Evolutionary conservation across 2,113 vertebrate genomes (phyloP).

Genomic region (Fukomys damarensis): DNA sequence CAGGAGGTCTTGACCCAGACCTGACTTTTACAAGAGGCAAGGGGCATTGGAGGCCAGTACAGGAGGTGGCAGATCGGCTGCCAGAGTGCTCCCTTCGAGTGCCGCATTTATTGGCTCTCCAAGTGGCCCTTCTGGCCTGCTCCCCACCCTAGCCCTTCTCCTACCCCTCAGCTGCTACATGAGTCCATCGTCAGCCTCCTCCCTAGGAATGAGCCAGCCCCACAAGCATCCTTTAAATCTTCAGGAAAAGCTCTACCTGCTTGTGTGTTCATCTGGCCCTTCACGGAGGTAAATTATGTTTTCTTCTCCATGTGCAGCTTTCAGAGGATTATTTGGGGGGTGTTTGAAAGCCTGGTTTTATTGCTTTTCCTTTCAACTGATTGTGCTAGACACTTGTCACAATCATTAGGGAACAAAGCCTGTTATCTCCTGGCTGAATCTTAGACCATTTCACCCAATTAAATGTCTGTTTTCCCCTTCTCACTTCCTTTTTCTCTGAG

Average conservation of each 20-base stretch:
- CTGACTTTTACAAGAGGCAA: background rate
- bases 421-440: background rate
- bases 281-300: background rate
- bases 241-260: background rate
- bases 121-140: background rate
- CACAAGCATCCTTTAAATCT: background rate
- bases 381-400: background rate
- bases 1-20: background rate
- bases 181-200: background rate
- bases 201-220: background rate
- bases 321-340: background rate
- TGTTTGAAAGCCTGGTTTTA: background rate
- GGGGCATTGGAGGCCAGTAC: rapidly evolving
- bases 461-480: background rate
- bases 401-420: background rate
- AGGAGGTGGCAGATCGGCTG: background rate
- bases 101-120: background rate
- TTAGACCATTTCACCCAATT: background rate
- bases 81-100: background rate
- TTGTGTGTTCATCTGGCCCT: rapidly evolving
- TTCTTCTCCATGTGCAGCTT: background rate
- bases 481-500: background rate
- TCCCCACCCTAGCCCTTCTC: background rate
- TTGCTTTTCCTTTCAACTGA: background rate
- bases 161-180: background rate